Evolutionary conservation across 2,888 invertebrate species (phyloP).

Genomic region (Trileptium ribeirensis): DNA sequence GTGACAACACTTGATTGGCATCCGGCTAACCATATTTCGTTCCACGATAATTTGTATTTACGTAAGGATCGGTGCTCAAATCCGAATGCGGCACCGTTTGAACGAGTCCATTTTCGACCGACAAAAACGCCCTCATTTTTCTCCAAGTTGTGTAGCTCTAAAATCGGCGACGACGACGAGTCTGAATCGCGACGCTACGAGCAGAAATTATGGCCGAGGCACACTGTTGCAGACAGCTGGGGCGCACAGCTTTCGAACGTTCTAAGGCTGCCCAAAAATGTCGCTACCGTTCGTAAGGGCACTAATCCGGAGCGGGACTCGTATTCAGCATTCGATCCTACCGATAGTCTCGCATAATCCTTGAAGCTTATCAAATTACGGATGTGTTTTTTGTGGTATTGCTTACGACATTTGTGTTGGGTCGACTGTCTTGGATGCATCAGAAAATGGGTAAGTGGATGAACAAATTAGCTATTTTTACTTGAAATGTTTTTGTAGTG

Average conservation of each 20-base stretch:
- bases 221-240: background rate
- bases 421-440: background rate
- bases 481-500: too few relatives aligned
- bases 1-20: background rate
- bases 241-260: background rate
- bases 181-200: too few relatives aligned
- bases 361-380: background rate
- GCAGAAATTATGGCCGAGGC: background rate
- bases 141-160: too few relatives aligned
- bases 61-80: background rate
- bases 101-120: too few relatives aligned
- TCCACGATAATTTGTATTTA: background rate
- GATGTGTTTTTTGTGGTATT: background rate
- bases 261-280: background rate
- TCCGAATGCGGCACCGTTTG: too few relatives aligned
- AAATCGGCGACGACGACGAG: too few relatives aligned
- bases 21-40: background rate
- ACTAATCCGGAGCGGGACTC: background rate
- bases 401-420: background rate
- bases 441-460: background rate
- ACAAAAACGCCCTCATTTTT: too few relatives aligned
- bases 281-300: background rate
- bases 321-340: background rate
- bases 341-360: background rate
- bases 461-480: too few relatives aligned